Base-by-base conservation (phyloP, 1,140 invertebrate genomes). In the Drosophila ogumai region DNA sequence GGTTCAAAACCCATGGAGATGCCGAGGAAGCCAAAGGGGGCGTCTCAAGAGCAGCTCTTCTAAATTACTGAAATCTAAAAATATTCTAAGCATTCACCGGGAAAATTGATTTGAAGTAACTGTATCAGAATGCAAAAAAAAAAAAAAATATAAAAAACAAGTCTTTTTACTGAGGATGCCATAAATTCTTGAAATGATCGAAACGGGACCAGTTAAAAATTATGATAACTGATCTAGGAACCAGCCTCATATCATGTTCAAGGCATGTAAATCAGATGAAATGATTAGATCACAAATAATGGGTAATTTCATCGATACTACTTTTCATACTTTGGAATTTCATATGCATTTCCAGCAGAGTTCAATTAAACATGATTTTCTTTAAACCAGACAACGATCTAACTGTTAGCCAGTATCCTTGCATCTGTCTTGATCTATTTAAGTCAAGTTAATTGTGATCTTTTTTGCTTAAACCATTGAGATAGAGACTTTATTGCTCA, bases 21-120 rank as follows among this genome's bases (percentile, higher is more conserved):
- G 17, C 28, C 50, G 9, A 38, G 54, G 32, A 65, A 66, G 22
- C 59, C 44, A 34, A 57, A 55, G 43, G 67, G 44, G 68, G 54
- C 66, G 66, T 58, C 52, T n/a, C 66, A 28, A 41, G 28, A 59
- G 19, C 22, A 59, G 68, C 68, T 59, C 36, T 36, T 59, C 68
- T 72, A 72, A 72, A 72, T 72, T 72, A 72, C 68, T 41, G 66
- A 72, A 72, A 72, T 71, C 68, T 72, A 41, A 50, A 72, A 72
- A 72, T 72, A 72, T 72, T 72, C 66, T 72, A 59, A 72, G 43
- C 67, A 50, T 72, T 71, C 44, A 4, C 19, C 66, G 44, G 66
- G 54, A 50, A 72, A 72, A 72, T 72, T 72, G 66, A 72, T 71
- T 72, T 38, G 36, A 36, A 72, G 69, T 72, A 72, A 72, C 68